phyloP scores from a whole-genome alignment of 2,797 vertebrate species.

The Paramormyrops hopkinsi region DNA sequence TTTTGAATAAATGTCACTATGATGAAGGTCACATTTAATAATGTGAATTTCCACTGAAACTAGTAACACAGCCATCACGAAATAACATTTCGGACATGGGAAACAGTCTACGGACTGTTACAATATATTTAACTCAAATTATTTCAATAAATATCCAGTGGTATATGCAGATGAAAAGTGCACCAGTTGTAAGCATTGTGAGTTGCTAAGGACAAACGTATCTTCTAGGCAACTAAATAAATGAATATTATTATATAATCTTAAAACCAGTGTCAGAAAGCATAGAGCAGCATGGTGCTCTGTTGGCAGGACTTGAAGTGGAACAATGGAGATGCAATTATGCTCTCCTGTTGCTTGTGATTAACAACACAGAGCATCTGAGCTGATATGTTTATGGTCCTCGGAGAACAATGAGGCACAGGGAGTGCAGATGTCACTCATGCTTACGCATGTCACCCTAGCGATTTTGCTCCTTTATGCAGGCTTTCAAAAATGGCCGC shows the following conservation, averaged over 20 bases:
- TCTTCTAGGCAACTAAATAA: neutral
- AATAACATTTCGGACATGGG: neutral
- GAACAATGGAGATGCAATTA: constrained; percentile 15
- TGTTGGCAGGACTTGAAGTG: neutral
- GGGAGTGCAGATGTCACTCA: constrained; percentile 14
- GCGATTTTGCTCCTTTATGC: neutral
- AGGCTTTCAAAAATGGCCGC: neutral
- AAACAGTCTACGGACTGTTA: neutral
- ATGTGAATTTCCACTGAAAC: neutral
- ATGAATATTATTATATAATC: neutral
- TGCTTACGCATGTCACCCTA: neutral
- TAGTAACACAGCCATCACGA: neutral
- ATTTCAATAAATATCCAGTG: neutral
- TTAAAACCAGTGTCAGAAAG: constrained; percentile 6
- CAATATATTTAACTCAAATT: neutral
- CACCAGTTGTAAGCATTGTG: neutral
- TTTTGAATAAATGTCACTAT: neutral
- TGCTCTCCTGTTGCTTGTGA: constrained; percentile 4
- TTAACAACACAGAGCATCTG: neutral
- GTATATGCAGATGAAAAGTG: neutral
- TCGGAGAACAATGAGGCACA: neutral
- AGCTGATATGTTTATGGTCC: neutral
- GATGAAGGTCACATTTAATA: constrained; percentile 2
- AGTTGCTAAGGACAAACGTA: neutral
- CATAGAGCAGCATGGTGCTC: constrained; percentile 12